Conservation (phyloP, 2,797 vertebrate species). For the Triplophysa bombifrons region DNA sequence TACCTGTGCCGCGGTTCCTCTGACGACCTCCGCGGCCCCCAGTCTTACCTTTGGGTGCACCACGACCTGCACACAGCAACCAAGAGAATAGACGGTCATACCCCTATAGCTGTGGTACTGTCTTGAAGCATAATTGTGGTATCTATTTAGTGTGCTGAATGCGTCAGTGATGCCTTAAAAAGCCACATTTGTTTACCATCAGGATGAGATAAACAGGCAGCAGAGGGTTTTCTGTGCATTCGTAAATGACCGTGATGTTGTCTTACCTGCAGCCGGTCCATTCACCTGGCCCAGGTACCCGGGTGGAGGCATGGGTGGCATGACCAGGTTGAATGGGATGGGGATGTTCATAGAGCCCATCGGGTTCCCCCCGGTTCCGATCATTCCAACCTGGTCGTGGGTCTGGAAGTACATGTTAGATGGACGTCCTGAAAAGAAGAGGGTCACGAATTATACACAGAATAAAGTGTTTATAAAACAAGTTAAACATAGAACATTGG, state of each 20-base stretch:
- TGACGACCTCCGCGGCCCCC: slow-evolving; percentile 92
- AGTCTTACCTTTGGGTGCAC: slow-evolving; percentile 89
- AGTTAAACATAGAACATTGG: too few species aligned
- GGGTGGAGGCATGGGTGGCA: slow-evolving; percentile 96
- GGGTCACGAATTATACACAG: background rate
- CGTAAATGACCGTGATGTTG: background rate
- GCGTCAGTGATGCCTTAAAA: too few species aligned
- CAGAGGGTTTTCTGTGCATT: too few species aligned
- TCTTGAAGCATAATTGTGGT: too few species aligned
- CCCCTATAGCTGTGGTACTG: background rate
- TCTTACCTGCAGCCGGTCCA: slow-evolving; percentile 88
- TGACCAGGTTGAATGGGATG: slow-evolving; percentile 96
- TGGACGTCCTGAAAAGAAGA: slow-evolving; percentile 80
- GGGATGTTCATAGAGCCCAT: slow-evolving; percentile 96
- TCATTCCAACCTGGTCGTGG: slow-evolving; percentile 98
- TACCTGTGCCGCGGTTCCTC: slow-evolving; percentile 85
- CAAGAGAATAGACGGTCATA: background rate
- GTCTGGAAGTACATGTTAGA: slow-evolving; percentile 99
- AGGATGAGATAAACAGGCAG: too few species aligned
- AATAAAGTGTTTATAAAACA: background rate
- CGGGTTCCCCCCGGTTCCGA: slow-evolving; percentile 90
- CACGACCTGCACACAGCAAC: slow-evolving; percentile 79
- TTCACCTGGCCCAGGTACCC: slow-evolving; percentile 94
- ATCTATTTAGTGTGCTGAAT: too few species aligned
- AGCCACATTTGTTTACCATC: too few species aligned